Conservation (phyloP, 2,113 vertebrate species). For the Aspidoscelis tigris region DNA sequence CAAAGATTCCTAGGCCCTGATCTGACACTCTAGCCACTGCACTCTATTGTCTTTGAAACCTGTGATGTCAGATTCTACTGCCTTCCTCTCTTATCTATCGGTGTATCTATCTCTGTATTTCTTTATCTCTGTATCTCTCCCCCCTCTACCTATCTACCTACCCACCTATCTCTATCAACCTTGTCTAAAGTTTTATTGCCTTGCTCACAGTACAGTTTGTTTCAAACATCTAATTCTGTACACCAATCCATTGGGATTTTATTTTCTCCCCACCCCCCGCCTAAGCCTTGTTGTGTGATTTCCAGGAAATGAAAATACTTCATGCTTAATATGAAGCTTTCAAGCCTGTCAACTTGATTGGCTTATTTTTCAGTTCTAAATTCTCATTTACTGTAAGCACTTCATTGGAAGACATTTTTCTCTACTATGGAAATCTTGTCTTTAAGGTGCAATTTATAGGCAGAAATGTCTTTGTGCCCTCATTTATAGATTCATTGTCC, state of each 20-base stretch:
- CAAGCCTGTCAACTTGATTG: slow-evolving; percentile 62
- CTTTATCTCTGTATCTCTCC: no score
- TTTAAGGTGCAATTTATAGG: slow-evolving; percentile 67
- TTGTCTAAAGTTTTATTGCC: no score
- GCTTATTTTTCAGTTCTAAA: slow-evolving; percentile 66
- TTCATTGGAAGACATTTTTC: slow-evolving; percentile 68
- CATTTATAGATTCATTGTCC: slow-evolving; percentile 61
- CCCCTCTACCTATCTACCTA: no score
- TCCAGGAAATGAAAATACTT: slow-evolving; percentile 53
- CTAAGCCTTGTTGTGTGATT: slow-evolving; percentile 15
- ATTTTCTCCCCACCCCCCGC: not conserved
- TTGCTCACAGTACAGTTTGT: not conserved
- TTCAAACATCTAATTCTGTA: slow-evolving; percentile 27
- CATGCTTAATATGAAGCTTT: slow-evolving; percentile 44
- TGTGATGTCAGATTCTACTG: no score
- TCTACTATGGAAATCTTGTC: slow-evolving; percentile 64
- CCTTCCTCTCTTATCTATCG: no score
- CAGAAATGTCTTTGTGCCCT: slow-evolving; percentile 52
- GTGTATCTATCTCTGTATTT: no score
- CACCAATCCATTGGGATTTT: not conserved
- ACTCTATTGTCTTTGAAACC: no score
- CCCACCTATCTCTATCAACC: no score
- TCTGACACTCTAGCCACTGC: no score
- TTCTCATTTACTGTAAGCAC: slow-evolving; percentile 62
- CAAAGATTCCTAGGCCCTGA: no score